phyloP scores from a whole-genome alignment of 2,888 invertebrate species.

The Achlya flavicornis region DNA sequence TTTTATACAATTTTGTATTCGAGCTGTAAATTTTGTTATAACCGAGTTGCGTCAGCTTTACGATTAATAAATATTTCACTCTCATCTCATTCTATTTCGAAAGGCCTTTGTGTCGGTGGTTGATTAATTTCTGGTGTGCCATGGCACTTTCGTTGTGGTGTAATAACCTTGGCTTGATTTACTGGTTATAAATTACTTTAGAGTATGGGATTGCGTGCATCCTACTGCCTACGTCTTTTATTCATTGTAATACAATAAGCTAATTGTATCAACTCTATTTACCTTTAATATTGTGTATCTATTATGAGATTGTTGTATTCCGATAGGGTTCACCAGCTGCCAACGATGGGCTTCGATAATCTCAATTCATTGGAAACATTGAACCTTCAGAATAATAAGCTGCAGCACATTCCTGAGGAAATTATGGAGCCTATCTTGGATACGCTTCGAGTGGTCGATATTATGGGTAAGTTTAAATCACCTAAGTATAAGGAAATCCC shows the following conservation, averaged over 20 bases:
- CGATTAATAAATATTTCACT: conserved; percentile 37
- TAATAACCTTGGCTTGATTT: conserved; percentile 34
- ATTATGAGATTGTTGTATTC: conserved; percentile 26
- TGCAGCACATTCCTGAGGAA: conserved; percentile 92
- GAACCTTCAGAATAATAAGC: conserved; percentile 94
- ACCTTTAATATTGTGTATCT: no score
- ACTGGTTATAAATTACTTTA: conserved; percentile 34
- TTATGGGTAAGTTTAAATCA: conserved; percentile 87
- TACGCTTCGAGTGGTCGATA: conserved; percentile 93
- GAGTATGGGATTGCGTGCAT: conserved; percentile 20
- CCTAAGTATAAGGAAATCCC: no score
- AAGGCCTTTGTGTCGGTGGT: conserved; percentile 22
- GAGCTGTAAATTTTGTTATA: conserved; percentile 25
- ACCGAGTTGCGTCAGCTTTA: conserved; percentile 30
- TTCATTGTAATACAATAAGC: background rate
- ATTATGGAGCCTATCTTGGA: conserved; percentile 95
- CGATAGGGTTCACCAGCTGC: conserved; percentile 91
- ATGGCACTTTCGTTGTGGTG: conserved; percentile 19
- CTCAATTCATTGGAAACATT: conserved; percentile 94
- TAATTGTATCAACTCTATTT: background rate
- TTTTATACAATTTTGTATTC: conserved; percentile 9
- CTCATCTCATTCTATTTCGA: conserved; percentile 16
- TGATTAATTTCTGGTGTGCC: conserved; percentile 37
- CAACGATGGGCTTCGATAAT: conserved; percentile 93
- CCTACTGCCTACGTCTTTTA: background rate